Percentiles rank a stretch among this genome's conserved stretches.
phyloP scores from a whole-genome alignment of 2,888 invertebrate species.

The Ichneumoninae sp. region DNA sequence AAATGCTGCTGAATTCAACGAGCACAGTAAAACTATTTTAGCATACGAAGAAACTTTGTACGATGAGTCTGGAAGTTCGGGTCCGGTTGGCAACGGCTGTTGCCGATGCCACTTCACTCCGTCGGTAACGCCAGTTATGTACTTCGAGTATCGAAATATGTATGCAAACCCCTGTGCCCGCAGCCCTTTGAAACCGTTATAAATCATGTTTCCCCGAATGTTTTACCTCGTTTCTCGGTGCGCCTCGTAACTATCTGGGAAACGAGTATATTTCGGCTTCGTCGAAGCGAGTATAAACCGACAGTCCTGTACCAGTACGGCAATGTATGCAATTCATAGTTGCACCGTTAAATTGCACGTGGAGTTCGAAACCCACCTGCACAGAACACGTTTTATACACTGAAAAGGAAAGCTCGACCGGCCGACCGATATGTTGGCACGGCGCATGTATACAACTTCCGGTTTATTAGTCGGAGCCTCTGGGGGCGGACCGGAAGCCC shows the following conservation, averaged over 20 bases:
- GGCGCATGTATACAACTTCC: conserved; percentile 44
- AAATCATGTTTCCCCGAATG: conserved; percentile 49
- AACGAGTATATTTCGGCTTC: conserved; percentile 34
- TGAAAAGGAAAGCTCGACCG: background rate
- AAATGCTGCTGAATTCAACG: conserved; percentile 3
- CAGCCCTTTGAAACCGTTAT: conserved; percentile 33
- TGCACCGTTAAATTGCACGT: background rate
- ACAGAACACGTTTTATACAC: background rate
- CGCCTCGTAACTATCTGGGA: conserved; percentile 37
- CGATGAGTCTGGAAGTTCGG: conserved; percentile 27
- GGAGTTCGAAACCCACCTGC: background rate
- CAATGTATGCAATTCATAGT: background rate
- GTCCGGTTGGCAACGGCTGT: conserved; percentile 32
- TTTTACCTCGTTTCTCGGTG: conserved; percentile 51
- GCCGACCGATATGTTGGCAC: conserved; percentile 43
- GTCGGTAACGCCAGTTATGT: conserved; percentile 36
- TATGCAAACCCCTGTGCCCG: conserved; percentile 15
- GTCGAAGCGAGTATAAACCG: conserved; percentile 9
- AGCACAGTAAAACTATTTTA: background rate
- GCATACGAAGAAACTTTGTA: conserved; percentile 44
- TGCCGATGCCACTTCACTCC: conserved; percentile 27
- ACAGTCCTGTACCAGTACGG: background rate
- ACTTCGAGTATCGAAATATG: conserved; percentile 46
- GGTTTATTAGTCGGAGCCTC: conserved; percentile 60
- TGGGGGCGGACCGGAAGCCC: conserved; percentile 52